A percentile compares a stretch with the other conserved stretches of the same genome.
phyloP scores from a whole-genome alignment of 2,888 invertebrate genomes.

The Psylliodes chrysocephalus region DNA sequence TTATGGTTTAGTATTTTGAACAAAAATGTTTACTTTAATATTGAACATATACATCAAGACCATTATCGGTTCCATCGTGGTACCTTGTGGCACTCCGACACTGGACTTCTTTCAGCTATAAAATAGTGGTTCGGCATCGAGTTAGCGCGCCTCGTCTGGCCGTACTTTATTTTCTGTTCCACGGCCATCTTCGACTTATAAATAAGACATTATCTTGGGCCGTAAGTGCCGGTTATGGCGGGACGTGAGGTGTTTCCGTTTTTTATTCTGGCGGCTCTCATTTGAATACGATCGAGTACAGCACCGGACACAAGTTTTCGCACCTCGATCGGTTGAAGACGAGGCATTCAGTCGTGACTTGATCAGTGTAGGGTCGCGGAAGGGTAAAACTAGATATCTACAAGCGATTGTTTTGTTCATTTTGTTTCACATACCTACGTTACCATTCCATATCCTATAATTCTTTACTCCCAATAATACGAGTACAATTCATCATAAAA shows the following conservation, averaged over 20 bases:
- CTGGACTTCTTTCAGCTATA: slow-evolving; percentile 18
- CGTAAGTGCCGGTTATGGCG: slow-evolving; percentile 45
- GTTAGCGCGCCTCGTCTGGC: slow-evolving; percentile 26
- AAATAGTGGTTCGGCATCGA: slow-evolving; percentile 27
- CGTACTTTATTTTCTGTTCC: slow-evolving; percentile 41
- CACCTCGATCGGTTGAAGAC: slow-evolving; percentile 24
- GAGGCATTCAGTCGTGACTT: slow-evolving; percentile 4
- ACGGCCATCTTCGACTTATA: slow-evolving; percentile 56
- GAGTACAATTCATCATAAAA: too few species aligned
- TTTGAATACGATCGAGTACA: slow-evolving; percentile 55
- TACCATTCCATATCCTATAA: too few species aligned
- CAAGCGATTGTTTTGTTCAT: too few species aligned
- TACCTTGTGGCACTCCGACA: too few species aligned
- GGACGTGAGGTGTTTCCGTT: slow-evolving; percentile 51
- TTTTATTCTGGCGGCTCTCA: slow-evolving; percentile 55
- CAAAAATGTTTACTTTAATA: too few species aligned
- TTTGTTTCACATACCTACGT: too few species aligned
- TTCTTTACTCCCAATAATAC: too few species aligned
- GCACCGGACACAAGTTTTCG: slow-evolving; percentile 42
- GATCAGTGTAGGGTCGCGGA: background rate
- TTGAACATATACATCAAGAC: too few species aligned
- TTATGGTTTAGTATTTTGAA: too few species aligned
- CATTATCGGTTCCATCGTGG: too few species aligned
- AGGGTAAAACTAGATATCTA: background rate
- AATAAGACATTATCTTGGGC: slow-evolving; percentile 62